Conservation (phyloP, 2,797 vertebrate genomes). For the Karalla daura region DNA sequence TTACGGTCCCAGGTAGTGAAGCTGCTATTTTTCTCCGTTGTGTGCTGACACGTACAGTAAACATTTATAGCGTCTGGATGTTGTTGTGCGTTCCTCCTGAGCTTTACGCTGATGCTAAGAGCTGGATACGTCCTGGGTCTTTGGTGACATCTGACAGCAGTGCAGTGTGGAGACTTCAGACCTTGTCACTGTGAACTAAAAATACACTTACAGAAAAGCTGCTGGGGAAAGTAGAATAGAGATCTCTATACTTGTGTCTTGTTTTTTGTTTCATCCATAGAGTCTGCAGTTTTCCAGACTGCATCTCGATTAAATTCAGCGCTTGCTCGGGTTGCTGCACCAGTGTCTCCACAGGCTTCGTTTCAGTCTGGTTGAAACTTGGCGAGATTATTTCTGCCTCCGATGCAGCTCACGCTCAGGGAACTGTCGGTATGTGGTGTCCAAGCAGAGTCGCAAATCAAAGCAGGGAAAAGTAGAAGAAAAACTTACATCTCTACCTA, state of each 20-base stretch:
- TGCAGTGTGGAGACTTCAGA: neutral
- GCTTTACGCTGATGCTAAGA: neutral
- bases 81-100: neutral
- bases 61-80: neutral
- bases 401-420: neutral
- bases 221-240: neutral
- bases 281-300: constrained; percentile 6
- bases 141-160: constrained; percentile 7
- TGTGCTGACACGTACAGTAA: neutral
- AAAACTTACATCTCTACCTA: too few relatives aligned
- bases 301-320: constrained; percentile 2
- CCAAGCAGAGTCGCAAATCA: neutral
- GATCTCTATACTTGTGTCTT: neutral
- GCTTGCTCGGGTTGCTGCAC: neutral
- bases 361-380: neutral
- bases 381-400: neutral
- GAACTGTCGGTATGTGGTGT: neutral
- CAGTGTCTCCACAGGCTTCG: neutral
- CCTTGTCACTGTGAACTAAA: neutral
- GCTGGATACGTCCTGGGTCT: neutral
- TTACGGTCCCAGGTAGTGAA: neutral
- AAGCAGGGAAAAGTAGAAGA: neutral
- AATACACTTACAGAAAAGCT: neutral
- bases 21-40: neutral
- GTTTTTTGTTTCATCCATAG: constrained; percentile 3